These are phyloP conservation scores for Sebastes paucispinis DNA, from an alignment of 2,797 vertebrate genomes.

Conservation along the genomic window DNA sequence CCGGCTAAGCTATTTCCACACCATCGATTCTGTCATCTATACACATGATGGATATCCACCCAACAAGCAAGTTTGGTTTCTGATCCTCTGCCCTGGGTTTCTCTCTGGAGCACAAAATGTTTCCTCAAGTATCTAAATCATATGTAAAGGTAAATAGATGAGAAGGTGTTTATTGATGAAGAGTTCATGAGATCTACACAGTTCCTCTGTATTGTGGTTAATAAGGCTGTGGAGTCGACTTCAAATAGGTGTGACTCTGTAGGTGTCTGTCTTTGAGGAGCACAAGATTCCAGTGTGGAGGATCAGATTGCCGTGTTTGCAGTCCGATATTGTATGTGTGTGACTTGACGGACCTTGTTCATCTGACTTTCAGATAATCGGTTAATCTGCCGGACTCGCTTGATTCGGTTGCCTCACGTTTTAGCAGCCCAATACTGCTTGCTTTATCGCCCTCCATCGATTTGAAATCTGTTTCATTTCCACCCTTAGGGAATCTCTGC, in stretches of 20 bases:
- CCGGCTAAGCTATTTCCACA: constrained; percentile 86
- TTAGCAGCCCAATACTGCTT: constrained; percentile 67
- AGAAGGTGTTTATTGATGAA: constrained; percentile 22
- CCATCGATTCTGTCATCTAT: constrained; percentile 89
- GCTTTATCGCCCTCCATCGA: constrained; percentile 77
- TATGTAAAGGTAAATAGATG: constrained; percentile 46
- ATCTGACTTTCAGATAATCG: constrained; percentile 54
- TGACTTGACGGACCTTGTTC: constrained; percentile 24
- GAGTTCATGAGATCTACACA: constrained; percentile 8
- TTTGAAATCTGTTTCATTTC: constrained; percentile 82
- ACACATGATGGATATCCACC: constrained; percentile 85
- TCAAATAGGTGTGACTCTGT: background rate
- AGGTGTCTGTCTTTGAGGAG: background rate
- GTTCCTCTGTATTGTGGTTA: background rate
- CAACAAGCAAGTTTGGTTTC: constrained; percentile 77
- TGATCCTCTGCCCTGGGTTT: constrained; percentile 58
- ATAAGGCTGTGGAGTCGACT: background rate
- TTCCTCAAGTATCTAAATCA: constrained; percentile 46
- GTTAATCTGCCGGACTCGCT: constrained; percentile 62
- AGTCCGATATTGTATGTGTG: constrained; percentile 2
- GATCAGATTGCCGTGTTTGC: constrained; percentile 18
- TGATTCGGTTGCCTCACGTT: constrained; percentile 66
- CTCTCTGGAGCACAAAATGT: constrained; percentile 45
- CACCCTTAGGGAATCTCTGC: constrained; percentile 81
- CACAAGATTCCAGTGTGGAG: background rate